A percentile compares a stretch with the other conserved stretches of the same genome.
These are phyloP conservation scores for Tragulus kanchil DNA, from an alignment of 2,113 vertebrate species.

Conservation along the genomic window DNA sequence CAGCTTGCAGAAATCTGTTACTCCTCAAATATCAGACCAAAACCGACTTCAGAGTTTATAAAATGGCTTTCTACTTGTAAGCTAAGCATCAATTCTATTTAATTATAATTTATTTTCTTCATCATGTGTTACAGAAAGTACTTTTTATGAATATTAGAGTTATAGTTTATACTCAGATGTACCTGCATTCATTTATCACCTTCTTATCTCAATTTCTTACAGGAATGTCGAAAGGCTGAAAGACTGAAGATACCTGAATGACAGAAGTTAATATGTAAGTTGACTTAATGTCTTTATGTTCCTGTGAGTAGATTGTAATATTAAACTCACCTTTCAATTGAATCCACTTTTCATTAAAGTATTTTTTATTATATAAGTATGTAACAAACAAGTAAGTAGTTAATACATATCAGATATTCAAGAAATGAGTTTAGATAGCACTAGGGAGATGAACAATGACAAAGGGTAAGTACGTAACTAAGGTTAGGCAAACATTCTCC, in stretches of 20 bases:
- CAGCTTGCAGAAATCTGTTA: neutral
- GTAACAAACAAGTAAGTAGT: neutral
- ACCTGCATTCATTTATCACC: neutral
- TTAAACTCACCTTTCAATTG: constrained; percentile 25
- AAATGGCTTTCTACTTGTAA: neutral
- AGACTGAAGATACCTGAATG: neutral
- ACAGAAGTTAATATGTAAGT: constrained; percentile 8
- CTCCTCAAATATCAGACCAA: neutral
- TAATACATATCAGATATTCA: neutral
- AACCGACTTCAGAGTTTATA: neutral
- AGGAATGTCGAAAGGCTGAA: neutral
- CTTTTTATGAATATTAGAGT: neutral
- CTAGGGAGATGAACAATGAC: neutral
- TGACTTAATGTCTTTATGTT: neutral
- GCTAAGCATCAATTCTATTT: neutral
- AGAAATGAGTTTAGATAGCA: neutral
- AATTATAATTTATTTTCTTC: neutral
- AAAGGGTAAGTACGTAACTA: neutral
- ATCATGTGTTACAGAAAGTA: neutral
- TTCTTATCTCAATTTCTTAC: neutral
- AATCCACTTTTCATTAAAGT: constrained; percentile 25
- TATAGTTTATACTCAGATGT: neutral
- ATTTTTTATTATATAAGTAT: constrained; percentile 35
- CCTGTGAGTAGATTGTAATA: neutral
- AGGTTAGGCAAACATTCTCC: neutral